Evolutionary conservation across 1,140 invertebrate genomes (phyloP).

Genomic region (Aradophagus sp.): DNA sequence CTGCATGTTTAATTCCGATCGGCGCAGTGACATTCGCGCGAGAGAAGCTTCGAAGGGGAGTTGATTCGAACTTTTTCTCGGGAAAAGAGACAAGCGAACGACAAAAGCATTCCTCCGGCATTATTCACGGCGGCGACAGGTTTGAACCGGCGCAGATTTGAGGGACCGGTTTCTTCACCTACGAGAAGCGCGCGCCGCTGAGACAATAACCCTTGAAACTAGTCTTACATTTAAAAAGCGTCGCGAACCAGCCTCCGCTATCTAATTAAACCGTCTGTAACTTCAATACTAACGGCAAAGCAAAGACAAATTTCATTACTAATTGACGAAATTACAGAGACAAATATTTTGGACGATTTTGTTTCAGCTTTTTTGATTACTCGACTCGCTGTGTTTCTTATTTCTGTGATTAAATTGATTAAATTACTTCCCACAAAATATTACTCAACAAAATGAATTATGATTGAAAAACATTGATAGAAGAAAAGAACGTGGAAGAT

Average conservation of each 20-base stretch:
- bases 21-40: slow-evolving; percentile 8
- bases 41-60: slow-evolving; percentile 9
- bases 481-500: too few relatives aligned
- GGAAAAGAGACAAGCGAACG: slow-evolving; percentile 23
- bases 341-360: too few relatives aligned
- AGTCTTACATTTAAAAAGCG: slow-evolving; percentile 21
- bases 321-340: slow-evolving; percentile 2
- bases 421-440: too few relatives aligned
- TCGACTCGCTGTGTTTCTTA: too few relatives aligned
- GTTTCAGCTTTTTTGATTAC: too few relatives aligned
- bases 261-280: slow-evolving; percentile 14
- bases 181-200: slow-evolving; percentile 3
- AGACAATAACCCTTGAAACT: slow-evolving; percentile 38
- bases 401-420: too few relatives aligned
- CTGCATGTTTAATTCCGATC: slow-evolving; percentile 15
- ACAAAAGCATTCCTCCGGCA: slow-evolving; percentile 53
- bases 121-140: slow-evolving; percentile 52
- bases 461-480: too few relatives aligned
- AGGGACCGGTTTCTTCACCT: slow-evolving; percentile 37
- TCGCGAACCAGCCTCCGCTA: background rate
- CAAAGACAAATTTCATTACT: slow-evolving; percentile 1
- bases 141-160: slow-evolving; percentile 36
- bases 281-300: slow-evolving; percentile 8
- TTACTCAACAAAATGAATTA: too few relatives aligned
- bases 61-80: slow-evolving; percentile 17